Evolutionary conservation across 2,797 vertebrate species (phyloP), one percentile per base, ranked within the genome.

Genomic region (Cetoscarus ocellatus): DNA sequence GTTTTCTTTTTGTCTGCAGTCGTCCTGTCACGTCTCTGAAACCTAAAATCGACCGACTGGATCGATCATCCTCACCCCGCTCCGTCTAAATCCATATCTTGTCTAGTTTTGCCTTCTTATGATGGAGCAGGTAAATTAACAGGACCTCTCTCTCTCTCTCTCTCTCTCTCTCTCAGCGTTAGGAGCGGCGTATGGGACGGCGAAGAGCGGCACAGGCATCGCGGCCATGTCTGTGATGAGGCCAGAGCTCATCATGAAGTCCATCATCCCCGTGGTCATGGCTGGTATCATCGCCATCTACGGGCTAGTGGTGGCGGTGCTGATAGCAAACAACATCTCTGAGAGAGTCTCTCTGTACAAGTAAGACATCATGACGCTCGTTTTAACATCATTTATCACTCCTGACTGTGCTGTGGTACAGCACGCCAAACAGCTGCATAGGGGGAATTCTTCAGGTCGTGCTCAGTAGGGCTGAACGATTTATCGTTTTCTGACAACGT

Each of bases 201-300:
- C 98, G 9, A 99, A 99, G 93, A 99, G 98, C 7, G 98, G 98
- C 75, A 99, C 98, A 0, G 98, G 98, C 63, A 99, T 99, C 10
- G 97, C 98, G 8, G 98, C 98, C 88, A 99, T 99, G 98, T 99
- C 98, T 0, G 98, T 99, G 92, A 99, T 99, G 98, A 93, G 98
- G 92, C 98, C 98, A 70, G 98, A 99, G 93, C 94, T 98, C 92
- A 99, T 99, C 93, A 99, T 99, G 97, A 99, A 97, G 94, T 99
- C 98, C 69, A 99, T 99, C 95, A 99, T 99, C 87, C 98, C 98
- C 0, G 98, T 99, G 76, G 98, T 99, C 92, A 99, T 99, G 98
- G 98, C 98, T 0, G 98, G 98, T 81, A 99, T 99, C 93, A 99
- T 99, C 68, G 97, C 98, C 73, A 99, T 99, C 93, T 99, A 99